phyloP scores from a whole-genome alignment of 2,113 vertebrate genomes.

The Thymallus thymallus region DNA sequence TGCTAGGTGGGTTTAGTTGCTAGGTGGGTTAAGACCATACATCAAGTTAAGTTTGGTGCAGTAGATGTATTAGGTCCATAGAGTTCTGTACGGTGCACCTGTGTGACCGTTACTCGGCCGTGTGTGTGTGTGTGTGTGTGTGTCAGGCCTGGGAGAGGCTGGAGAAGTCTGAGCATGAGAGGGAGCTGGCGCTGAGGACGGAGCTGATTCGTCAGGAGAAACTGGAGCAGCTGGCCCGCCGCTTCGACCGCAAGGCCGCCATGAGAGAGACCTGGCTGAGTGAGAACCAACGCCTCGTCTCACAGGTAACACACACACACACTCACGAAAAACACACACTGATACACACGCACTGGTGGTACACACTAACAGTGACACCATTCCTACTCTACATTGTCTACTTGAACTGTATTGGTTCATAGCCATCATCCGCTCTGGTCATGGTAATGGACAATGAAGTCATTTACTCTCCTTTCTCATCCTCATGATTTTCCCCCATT shows the following conservation, averaged over 20 bases:
- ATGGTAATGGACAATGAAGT: background rate
- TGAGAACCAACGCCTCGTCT: constrained; percentile 88
- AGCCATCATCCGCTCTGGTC: constrained; percentile 19
- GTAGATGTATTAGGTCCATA: too few species aligned
- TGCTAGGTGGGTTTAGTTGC: background rate
- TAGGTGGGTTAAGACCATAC: background rate
- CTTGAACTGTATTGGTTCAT: background rate
- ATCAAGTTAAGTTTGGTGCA: too few species aligned
- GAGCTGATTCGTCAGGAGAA: constrained; percentile 91
- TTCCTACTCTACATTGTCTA: background rate
- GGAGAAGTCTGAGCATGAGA: constrained; percentile 91
- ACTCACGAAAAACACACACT: background rate
- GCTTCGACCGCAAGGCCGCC: constrained; percentile 90
- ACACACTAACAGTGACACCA: background rate
- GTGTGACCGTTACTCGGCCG: background rate
- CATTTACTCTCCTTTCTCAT: too few species aligned
- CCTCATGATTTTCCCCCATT: too few species aligned
- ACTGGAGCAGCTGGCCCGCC: constrained; percentile 90
- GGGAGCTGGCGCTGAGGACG: constrained; percentile 88
- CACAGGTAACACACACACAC: constrained; percentile 73
- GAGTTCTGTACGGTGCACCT: too few species aligned
- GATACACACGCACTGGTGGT: background rate
- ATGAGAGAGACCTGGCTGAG: constrained; percentile 94
- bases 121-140: background rate
- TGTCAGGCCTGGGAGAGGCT: constrained; percentile 88